phyloP scores from a whole-genome alignment of 2,888 invertebrate species.

The Helicoverpa assulta region DNA sequence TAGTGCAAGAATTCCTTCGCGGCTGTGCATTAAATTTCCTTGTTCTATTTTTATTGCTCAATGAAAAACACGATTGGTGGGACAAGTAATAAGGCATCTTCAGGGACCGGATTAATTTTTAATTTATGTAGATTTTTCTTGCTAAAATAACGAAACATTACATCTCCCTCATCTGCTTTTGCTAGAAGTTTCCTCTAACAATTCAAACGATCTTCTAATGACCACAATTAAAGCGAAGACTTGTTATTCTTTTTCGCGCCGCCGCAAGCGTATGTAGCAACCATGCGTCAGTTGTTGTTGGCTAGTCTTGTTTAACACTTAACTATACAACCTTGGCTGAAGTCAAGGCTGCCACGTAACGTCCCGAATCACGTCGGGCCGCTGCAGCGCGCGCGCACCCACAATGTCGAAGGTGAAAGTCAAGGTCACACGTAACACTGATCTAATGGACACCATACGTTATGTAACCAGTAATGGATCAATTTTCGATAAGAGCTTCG shows the following conservation, averaged over 20 bases:
- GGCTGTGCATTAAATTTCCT: slow-evolving; percentile 35
- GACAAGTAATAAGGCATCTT: background rate
- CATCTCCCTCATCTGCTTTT: no score
- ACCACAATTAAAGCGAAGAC: background rate
- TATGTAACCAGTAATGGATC: slow-evolving; percentile 67
- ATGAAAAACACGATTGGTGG: slow-evolving; percentile 5
- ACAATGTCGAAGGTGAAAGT: slow-evolving; percentile 80
- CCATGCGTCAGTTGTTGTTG: slow-evolving; percentile 19
- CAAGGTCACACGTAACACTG: slow-evolving; percentile 73
- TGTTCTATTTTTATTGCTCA: slow-evolving; percentile 23
- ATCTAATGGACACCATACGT: slow-evolving; percentile 69
- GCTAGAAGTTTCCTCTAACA: no score
- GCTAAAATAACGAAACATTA: no score
- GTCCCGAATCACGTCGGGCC: slow-evolving; percentile 69
- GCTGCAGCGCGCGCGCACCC: slow-evolving; percentile 42
- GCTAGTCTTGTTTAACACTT: slow-evolving; percentile 42
- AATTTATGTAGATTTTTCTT: no score
- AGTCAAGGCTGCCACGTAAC: slow-evolving; percentile 73
- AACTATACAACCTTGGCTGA: slow-evolving; percentile 61
- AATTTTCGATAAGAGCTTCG: slow-evolving; percentile 47
- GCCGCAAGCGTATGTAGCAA: slow-evolving; percentile 14
- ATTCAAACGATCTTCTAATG: no score
- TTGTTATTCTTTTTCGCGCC: background rate
- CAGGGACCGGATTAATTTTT: background rate
- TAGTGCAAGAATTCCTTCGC: slow-evolving; percentile 34